Base-by-base conservation (phyloP, 2,888 invertebrate species). In the Limnephilus auricula region DNA sequence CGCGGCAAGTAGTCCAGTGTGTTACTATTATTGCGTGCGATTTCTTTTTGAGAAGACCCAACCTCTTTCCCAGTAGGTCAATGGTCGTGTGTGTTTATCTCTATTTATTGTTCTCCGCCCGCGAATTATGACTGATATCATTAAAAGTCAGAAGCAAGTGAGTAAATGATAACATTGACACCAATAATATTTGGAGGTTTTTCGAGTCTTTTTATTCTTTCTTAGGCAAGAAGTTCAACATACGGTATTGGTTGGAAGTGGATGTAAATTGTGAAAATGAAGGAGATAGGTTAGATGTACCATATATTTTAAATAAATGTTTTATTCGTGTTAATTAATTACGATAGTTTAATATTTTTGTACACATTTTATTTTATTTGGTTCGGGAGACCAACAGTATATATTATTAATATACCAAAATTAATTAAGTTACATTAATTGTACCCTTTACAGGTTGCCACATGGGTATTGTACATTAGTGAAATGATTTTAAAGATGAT, bases 11-110 rank as follows among this genome's bases (percentile, higher is more conserved):
- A 40, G 85, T 40, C 40, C 85, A 85, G 45, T 30, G 82, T n/a
- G 37, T 65, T 65, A n/a, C n/a, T n/a, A 50, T 50, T 50, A 65
- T 85, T 40, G 85, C 85, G 85, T 85, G 85, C 85, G 85, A 40
- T 85, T 85, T 85, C 85, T 85, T 85, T 85, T 85, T 30, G 85
- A 85, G 85, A 85, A 15, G 45, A 85, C 30, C 25, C n/a, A 85
- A 85, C 85, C 85, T 85, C 85, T 85, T 85, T 85, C 85, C 85
- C 85, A 85, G 85, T 85, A 45, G 85, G 85, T 45, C 85, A 85
- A 85, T 45, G 85, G 30, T 85, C 85, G 85, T 85, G 85, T 85
- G 84, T 84, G 37, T 40, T 37, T 82, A 82, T 82, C 3, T 37
- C 2, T 34, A 82, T 82, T 82, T 82, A 34, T 82, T 32, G 82